Base-by-base conservation (phyloP, 2,797 vertebrate genomes). In the Jordanella pulchra region DNA sequence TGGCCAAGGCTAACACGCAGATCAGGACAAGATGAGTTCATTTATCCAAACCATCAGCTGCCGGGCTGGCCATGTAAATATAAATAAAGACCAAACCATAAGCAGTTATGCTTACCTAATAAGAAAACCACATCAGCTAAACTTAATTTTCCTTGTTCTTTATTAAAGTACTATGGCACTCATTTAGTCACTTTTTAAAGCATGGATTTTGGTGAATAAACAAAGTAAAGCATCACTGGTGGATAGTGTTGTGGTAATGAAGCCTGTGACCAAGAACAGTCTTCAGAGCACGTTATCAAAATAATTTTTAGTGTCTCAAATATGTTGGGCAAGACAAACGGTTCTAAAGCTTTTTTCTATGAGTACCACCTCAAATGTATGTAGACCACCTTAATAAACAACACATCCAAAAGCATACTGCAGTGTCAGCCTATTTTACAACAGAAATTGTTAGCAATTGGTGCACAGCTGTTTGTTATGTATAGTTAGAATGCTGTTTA, bases 1-100 rank as follows among this genome's bases (percentile, higher is more conserved):
- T 73, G 78, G 85, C 78, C 70, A 67, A 67, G 7, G 70, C 76
- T 86, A 63, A 86, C 86, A 85, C 39, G 76, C 51, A 86, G 42
- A 73, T 51, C 53, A 23, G 61, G 72, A 70, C 30, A 12, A 75
- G 69, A 25, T 71, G 45, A 66, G 72, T 78, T 87, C 76, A 70
- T 86, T 64, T 89, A 76, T 73, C 63, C 70, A 27, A 76, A 64
- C 70, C 71, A 28, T 30, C 30, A 65, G 71, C 68, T 73, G 70
- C 69, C 76, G 72, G 60, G 51, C 50, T 58, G 74, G 78, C 83
- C 76, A 79, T 76, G 75, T 67, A 86, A 79, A 83, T 80, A 72
- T 60, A 86, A 74, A 88, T 71, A 78, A 30, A 78, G 44, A 77
- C 35, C 71, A 77, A 72, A 84, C 39, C 51, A n/a, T 83, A 69